Percentiles rank a stretch among this genome's conserved stretches.
phyloP scores from a whole-genome alignment of 2,888 invertebrate genomes.

The Gortyna flavago region DNA sequence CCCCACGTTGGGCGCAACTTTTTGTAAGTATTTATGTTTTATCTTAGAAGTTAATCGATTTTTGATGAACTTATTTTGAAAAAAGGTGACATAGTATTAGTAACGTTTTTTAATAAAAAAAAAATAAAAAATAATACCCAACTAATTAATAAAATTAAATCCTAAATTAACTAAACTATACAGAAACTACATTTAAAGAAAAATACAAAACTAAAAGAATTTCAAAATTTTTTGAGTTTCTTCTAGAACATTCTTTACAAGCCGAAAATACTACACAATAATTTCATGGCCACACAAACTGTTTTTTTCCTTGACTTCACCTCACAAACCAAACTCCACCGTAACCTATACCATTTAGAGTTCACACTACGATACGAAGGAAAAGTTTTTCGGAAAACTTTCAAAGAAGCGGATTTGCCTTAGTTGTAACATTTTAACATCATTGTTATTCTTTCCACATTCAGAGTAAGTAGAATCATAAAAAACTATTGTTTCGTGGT shows the following conservation, averaged over 20 bases:
- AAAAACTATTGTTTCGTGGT: constrained; percentile 50
- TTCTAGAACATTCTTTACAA: not conserved
- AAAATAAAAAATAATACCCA: too few relatives aligned
- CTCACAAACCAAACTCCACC: constrained; percentile 68
- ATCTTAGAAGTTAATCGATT: too few relatives aligned
- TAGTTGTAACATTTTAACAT: constrained; percentile 47
- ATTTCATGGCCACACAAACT: constrained; percentile 51
- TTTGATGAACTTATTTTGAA: not conserved
- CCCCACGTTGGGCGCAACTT: constrained; percentile 90
- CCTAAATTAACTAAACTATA: too few relatives aligned
- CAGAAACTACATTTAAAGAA: too few relatives aligned
- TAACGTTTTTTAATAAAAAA: too few relatives aligned
- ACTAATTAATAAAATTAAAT: too few relatives aligned
- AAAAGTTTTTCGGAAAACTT: constrained; percentile 64
- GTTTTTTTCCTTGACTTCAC: constrained; percentile 60
- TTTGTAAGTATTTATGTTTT: constrained; percentile 46
- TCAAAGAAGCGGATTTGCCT: constrained; percentile 60
- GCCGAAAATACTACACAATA: not conserved
- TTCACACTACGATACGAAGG: constrained; percentile 65
- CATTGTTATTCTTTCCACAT: constrained; percentile 55
- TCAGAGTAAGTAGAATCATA: constrained; percentile 28
- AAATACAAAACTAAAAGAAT: too few relatives aligned
- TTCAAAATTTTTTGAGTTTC: not conserved
- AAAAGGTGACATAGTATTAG: not conserved
- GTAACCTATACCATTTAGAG: constrained; percentile 67